phyloP scores from a whole-genome alignment of 2,113 vertebrate genomes.

The Helogale parvula region DNA sequence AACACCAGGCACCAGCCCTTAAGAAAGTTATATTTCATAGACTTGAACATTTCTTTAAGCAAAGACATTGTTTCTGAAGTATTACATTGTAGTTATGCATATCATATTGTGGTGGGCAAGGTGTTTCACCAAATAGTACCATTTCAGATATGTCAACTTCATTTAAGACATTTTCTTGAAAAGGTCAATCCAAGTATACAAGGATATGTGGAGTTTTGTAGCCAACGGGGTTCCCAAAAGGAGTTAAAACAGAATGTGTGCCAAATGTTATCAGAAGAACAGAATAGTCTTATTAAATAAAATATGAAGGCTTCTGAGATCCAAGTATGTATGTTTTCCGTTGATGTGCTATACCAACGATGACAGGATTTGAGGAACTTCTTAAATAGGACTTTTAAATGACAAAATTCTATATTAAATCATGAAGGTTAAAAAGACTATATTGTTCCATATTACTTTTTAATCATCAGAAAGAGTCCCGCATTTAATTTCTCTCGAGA shows the following conservation, averaged over 20 bases:
- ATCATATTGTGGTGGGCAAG: not conserved
- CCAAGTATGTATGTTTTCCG: not conserved
- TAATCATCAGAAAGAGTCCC: not conserved
- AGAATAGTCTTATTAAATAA: not conserved
- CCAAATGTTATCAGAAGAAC: not conserved
- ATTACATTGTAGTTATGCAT: not conserved
- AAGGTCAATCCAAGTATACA: not conserved
- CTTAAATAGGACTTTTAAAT: not conserved
- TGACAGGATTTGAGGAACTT: not conserved
- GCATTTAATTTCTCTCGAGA: not conserved
- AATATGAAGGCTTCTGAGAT: not conserved
- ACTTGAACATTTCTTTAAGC: not conserved
- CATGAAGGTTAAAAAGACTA: not conserved
- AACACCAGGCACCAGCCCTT: not conserved
- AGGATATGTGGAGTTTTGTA: not conserved
- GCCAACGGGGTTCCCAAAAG: not conserved
- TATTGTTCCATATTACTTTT: not conserved
- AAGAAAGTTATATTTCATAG: not conserved
- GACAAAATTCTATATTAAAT: not conserved
- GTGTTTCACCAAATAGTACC: not conserved
- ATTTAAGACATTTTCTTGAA: slow-evolving; percentile 23
- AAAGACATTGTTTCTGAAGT: not conserved
- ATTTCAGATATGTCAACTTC: not conserved
- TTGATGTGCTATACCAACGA: not conserved
- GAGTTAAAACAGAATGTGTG: not conserved